phyloP scores from a whole-genome alignment of 2,888 invertebrate species.

The Caenorhabditis sp. region DNA sequence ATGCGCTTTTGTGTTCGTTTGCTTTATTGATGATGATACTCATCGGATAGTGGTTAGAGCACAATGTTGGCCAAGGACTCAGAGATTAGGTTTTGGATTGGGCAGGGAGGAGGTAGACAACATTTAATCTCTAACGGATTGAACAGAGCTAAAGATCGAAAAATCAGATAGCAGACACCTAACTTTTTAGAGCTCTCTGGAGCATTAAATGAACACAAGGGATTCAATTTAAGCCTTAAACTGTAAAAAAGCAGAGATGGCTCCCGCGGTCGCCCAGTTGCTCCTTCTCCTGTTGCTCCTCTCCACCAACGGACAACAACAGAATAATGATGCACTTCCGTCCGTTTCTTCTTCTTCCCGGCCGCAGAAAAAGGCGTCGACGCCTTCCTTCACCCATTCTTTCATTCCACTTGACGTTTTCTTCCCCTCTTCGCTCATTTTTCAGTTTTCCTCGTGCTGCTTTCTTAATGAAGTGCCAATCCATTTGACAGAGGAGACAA shows the following conservation, averaged over 20 bases:
- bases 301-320: conserved; percentile 4
- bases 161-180: no score
- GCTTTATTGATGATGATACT: not conserved
- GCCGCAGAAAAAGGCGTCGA: conserved; percentile 14
- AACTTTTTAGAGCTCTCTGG: no score
- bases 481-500: conserved; percentile 29
- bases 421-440: conserved; percentile 13
- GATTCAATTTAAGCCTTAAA: no score
- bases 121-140: not conserved
- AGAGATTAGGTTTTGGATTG: not conserved
- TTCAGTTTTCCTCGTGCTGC: conserved; percentile 26
- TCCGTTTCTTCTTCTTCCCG: not conserved
- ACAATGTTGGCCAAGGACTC: not conserved
- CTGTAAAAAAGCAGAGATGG: no score
- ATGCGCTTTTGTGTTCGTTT: not conserved
- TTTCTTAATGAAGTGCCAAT: conserved; percentile 53
- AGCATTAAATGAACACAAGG: no score
- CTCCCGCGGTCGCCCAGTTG: not conserved
- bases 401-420: conserved; percentile 7
- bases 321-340: conserved; percentile 36
- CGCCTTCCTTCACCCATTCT: not conserved
- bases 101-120: not conserved
- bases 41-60: not conserved
- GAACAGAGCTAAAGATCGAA: no score
- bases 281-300: not conserved